Evolutionary conservation across 2,797 vertebrate genomes (phyloP).

Genomic region (Orientallactaga sibirica): DNA sequence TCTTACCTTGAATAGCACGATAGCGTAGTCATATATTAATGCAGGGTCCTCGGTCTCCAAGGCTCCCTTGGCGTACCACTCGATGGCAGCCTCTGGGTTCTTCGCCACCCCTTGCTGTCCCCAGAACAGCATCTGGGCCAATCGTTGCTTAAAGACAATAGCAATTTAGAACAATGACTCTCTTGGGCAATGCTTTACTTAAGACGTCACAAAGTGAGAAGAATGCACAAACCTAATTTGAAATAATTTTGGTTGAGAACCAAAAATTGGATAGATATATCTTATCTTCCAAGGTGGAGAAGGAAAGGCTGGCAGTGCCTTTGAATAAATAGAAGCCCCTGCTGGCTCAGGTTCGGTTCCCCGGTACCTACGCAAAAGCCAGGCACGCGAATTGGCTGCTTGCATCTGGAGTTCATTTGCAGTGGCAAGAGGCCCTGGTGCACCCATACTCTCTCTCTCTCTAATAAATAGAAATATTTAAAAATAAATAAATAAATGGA

Average conservation of each 20-base stretch:
- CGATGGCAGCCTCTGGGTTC: constrained; percentile 90
- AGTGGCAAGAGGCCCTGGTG: no score
- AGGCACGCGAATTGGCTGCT: no score
- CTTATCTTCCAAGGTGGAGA: not conserved
- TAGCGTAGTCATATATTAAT: constrained; percentile 94
- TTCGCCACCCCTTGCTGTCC: constrained; percentile 94
- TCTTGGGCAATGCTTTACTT: not conserved
- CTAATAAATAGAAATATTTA: no score
- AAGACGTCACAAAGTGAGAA: constrained; percentile 1
- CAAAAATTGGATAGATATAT: not conserved
- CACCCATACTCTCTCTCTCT: no score
- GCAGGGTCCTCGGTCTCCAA: constrained; percentile 92
- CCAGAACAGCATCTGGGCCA: constrained; percentile 94
- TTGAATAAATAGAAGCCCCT: not conserved
- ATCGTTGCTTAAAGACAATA: constrained; percentile 88
- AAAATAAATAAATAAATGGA: not conserved
- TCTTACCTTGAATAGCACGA: constrained; percentile 94
- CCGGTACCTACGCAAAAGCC: no score
- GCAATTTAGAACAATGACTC: constrained; percentile 52
- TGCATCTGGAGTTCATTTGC: no score
- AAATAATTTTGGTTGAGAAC: not conserved
- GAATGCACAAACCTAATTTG: not conserved
- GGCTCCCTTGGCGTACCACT: constrained; percentile 93
- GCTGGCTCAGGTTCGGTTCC: no score
- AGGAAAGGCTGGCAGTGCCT: not conserved